Base-by-base conservation (phyloP, 2,797 vertebrate species). In the Harpagifer antarcticus region DNA sequence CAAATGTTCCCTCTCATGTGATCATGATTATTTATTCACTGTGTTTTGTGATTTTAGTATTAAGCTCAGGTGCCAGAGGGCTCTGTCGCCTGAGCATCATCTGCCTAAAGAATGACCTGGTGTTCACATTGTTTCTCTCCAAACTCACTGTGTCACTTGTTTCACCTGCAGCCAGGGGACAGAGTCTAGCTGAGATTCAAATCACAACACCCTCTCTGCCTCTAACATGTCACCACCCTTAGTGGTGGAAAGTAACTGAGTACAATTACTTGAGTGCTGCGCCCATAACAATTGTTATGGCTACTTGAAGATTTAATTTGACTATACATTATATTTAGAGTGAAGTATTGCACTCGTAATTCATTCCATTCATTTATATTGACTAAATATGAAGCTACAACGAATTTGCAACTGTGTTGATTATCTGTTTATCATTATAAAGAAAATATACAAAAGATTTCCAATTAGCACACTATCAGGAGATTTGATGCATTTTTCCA, bases 191-290 rank as follows among this genome's bases (percentile, higher is more conserved):
- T 42, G 52, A 6, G 59, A 81, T 72, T 88, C 58, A 88, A 86
- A 90, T 88, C 84, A 83, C 72, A 86, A 74, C 83, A 78, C 16
- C n/a, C 60, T 71, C 62, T 66, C 55, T 40, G n/a, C 23, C 49
- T 37, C 59, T 40, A 23, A 76, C 47, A 42, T 19, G 2, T 47
- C 66, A 19, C 13, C 16, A 8, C 9, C 3, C 19, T 23, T 45
- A 49, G 57, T 14, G 20, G 33, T 16, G 55, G 9, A 37, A 48
- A 20, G 1, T 47, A 49, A 60, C 37, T 47, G 7, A 48, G 47
- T 48, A n/a, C 47, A 48, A 33, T 17, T 27, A 12, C 19, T 59
- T 16, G 16, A n/a, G 31, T 17, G 17, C 31, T 56, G 9, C 11
- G 63, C 17, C 20, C 1, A 61, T 11, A 17, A 45, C 19, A n/a